phyloP scores from a whole-genome alignment of 2,797 vertebrate genomes.

The Sebastes aleutianus region DNA sequence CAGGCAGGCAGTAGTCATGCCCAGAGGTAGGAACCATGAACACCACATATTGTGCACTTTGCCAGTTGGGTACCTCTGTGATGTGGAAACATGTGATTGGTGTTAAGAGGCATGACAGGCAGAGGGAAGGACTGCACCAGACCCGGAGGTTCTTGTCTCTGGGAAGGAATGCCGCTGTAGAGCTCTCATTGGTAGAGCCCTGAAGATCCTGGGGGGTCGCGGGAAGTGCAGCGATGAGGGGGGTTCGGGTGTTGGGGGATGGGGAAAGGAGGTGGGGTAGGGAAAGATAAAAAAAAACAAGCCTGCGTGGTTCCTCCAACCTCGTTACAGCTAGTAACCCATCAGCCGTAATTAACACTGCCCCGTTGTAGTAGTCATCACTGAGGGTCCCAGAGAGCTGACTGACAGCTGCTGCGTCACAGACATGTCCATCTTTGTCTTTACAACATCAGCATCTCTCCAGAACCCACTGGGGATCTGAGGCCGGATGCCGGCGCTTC shows the following conservation, averaged over 20 bases:
- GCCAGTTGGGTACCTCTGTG: conserved; percentile 50
- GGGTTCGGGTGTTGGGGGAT: conserved; percentile 52
- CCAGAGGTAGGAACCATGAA: conserved; percentile 58
- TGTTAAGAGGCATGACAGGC: conserved; percentile 67
- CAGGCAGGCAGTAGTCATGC: conserved; percentile 40
- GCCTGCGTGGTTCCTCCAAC: conserved; percentile 31
- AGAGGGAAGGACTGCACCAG: conserved; percentile 54
- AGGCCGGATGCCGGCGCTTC: conserved; percentile 1
- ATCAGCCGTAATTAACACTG: conserved; percentile 37
- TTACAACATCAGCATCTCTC: conserved; percentile 43
- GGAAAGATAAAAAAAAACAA: conserved; percentile 54
- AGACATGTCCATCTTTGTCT: background rate
- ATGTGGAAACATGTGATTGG: conserved; percentile 74
- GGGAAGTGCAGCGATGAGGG: conserved; percentile 47
- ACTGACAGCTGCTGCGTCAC: conserved; percentile 52
- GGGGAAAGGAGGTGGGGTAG: conserved; percentile 34
- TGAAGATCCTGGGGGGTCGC: conserved; percentile 73
- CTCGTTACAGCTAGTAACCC: conserved; percentile 52
- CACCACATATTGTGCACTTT: conserved; percentile 58
- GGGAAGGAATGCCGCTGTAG: conserved; percentile 75
- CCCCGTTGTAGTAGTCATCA: background rate
- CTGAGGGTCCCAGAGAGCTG: conserved; percentile 8
- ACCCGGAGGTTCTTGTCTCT: conserved; percentile 76
- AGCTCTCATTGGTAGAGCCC: conserved; percentile 78
- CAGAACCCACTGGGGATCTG: conserved; percentile 33